Base-by-base conservation (phyloP, 1,140 invertebrate genomes). In the Bathynomus jamesi region DNA sequence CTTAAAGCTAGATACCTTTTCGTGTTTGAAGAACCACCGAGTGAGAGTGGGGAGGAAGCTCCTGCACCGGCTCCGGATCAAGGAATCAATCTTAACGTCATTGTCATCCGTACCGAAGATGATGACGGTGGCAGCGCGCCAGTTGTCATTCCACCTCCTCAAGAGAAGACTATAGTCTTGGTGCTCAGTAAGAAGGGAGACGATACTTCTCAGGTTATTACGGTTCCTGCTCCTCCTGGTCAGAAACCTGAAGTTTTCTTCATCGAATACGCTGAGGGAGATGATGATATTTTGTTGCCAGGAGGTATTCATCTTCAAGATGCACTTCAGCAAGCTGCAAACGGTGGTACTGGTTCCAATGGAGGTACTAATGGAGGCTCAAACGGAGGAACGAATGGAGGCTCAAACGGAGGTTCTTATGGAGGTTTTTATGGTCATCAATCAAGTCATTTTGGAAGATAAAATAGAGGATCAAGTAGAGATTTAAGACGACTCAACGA, bases 201-300 rank as follows among this genome's bases (percentile, higher is more conserved):
- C 73, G 53, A 76, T 69, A 71, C 73, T 73, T 61, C 65, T 66
- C 24, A 64, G 61, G 27, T 28, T 68, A 25, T 29, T 53, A 17
- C 64, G 65, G 13, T 60, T 65, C 24, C 30, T 71, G 27, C 27
- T 76, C 68, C 65, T 11, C 69, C 69, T 21, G 46, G 65, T 25
- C 61, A 69, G n/a, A n/a, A n/a, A n/a, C 75, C 75, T 29, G 71
- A 76, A 67, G 69, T 76, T 61, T 73, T 60, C 75, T 76, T 76
- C 69, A 66, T 76, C 71, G 73, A 76, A 40, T 76, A 76, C 69
- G 72, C 61, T n/a, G 75, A 76, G 2, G 72, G 72, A 2, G 72
- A 70, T 4, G 75, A 76, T 25, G 73, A 73, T 69, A 69, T 72
- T 21, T 32, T 46, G 4, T 69, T 76, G 10, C 75, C 75, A 28